Conservation (phyloP, 2,888 invertebrate species). For the Subacronicta megacephala region DNA sequence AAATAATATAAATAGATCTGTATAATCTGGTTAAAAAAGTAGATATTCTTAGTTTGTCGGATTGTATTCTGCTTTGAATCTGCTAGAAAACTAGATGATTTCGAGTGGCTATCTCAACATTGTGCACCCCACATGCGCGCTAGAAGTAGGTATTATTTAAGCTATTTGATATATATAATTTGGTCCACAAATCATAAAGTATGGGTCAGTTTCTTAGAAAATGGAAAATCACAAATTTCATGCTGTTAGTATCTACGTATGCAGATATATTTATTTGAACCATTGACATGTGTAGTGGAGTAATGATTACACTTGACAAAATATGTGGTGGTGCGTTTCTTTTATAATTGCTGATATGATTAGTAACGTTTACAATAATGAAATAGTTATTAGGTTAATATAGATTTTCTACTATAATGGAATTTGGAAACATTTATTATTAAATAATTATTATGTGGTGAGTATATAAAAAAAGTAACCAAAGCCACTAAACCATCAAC, state of each 20-base stretch:
- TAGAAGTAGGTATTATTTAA: slow-evolving; percentile 38
- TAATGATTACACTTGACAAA: slow-evolving; percentile 23
- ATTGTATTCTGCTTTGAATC: slow-evolving; percentile 21
- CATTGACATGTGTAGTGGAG: slow-evolving; percentile 27
- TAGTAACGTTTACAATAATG: slow-evolving; percentile 13
- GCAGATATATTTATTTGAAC: slow-evolving; percentile 33
- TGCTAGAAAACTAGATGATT: slow-evolving; percentile 26
- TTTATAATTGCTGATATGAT: slow-evolving; percentile 28
- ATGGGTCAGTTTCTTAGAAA: slow-evolving; percentile 55
- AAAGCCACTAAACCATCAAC: slow-evolving; percentile 31
- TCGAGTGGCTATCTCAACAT: slow-evolving; percentile 25
- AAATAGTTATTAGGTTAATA: slow-evolving; percentile 25
- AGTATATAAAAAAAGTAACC: slow-evolving; percentile 6
- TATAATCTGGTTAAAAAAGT: slow-evolving; percentile 66
- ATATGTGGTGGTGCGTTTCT: slow-evolving; percentile 24
- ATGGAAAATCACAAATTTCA: slow-evolving; percentile 37
- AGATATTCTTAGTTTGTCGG: slow-evolving; percentile 43
- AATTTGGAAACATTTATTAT: slow-evolving; percentile 27
- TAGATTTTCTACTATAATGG: slow-evolving; percentile 14
- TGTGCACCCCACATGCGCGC: slow-evolving; percentile 48
- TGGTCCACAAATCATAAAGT: slow-evolving; percentile 41
- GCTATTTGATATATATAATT: slow-evolving; percentile 38
- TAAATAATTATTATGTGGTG: slow-evolving; percentile 30
- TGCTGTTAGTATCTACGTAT: slow-evolving; percentile 47
- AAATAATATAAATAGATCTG: slow-evolving; percentile 72